phyloP scores from a whole-genome alignment of 2,797 vertebrate genomes.

The Corythornis leucogaster region DNA sequence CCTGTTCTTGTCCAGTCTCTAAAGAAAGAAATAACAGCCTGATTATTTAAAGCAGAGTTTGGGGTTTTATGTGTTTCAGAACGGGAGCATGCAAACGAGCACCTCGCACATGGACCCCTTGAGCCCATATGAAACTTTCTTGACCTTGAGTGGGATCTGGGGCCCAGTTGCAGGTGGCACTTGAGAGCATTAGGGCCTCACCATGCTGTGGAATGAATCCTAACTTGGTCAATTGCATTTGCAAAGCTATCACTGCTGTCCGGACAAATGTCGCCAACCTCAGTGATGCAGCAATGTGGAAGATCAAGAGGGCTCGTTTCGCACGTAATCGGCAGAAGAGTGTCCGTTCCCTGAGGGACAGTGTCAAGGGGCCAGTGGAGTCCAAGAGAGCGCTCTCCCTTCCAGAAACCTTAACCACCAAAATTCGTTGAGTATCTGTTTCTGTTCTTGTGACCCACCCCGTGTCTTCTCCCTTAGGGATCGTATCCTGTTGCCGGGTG shows the following conservation, averaged over 20 bases:
- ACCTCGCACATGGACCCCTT: constrained; percentile 43
- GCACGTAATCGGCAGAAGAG: constrained; percentile 97
- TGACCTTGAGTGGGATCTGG: not conserved
- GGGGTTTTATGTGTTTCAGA: not conserved
- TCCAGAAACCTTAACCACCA: constrained; percentile 93
- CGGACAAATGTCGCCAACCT: constrained; percentile 98
- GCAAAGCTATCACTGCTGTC: constrained; percentile 95
- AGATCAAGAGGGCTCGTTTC: constrained; percentile 96
- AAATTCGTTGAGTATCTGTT: constrained; percentile 91
- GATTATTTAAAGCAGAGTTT: not conserved
- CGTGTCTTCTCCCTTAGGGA: constrained; percentile 44
- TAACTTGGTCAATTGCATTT: constrained; percentile 64
- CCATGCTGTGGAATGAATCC: constrained; percentile 46
- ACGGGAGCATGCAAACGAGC: not conserved
- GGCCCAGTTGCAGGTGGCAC: constrained; percentile 31
- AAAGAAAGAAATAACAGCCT: not conserved
- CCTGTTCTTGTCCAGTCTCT: not conserved
- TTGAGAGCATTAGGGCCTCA: not conserved
- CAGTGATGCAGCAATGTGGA: constrained; percentile 97
- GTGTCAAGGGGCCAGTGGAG: constrained; percentile 89
- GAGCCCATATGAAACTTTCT: not conserved
- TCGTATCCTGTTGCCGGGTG: not conserved
- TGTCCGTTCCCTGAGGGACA: constrained; percentile 94
- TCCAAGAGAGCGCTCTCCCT: constrained; percentile 96
- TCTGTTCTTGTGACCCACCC: not conserved